A percentile compares a stretch with the other conserved stretches of the same genome.
These are phyloP conservation scores for Chaenogobius annularis DNA, from an alignment of 2,113 vertebrate genomes.

Conservation along the genomic window DNA sequence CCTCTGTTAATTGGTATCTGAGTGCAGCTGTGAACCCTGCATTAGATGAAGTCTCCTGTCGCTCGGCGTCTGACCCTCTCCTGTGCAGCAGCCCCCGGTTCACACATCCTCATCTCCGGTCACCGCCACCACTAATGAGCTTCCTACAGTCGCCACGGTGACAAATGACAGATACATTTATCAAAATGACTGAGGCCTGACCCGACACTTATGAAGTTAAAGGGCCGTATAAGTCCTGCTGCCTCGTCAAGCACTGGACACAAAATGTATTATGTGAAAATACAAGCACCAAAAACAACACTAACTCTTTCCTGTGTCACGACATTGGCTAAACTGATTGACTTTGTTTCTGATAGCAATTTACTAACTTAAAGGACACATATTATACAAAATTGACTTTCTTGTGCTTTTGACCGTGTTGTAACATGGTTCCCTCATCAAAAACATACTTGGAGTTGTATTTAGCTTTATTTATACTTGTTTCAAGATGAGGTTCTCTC, in stretches of 20 bases:
- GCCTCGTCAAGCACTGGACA: neutral
- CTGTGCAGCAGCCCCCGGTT: constrained; percentile 31
- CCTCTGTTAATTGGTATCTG: constrained; percentile 56
- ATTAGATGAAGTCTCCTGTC: constrained; percentile 55
- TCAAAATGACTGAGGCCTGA: constrained; percentile 36
- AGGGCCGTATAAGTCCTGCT: constrained; percentile 5
- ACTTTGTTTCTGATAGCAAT: too few relatives aligned
- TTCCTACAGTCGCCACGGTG: constrained; percentile 26
- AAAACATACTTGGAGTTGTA: too few relatives aligned
- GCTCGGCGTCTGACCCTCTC: constrained; percentile 40
- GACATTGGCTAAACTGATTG: too few relatives aligned
- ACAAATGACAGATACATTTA: constrained; percentile 34
- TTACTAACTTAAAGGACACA: too few relatives aligned
- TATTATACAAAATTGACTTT: too few relatives aligned
- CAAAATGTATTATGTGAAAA: neutral
- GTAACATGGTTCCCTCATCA: too few relatives aligned
- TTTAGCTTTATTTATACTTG: too few relatives aligned
- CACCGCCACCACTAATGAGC: constrained; percentile 57
- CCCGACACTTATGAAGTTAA: constrained; percentile 30
- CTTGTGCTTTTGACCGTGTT: too few relatives aligned
- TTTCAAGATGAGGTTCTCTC: too few relatives aligned
- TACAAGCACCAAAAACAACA: neutral
- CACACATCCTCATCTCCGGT: constrained; percentile 39
- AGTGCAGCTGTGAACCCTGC: constrained; percentile 47
- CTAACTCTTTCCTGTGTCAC: too few relatives aligned